A percentile compares a stretch with the other conserved stretches of the same genome.
phyloP scores from a whole-genome alignment of 35 echinoderm and acorn worm genomes.

The Lytechinus pictus region DNA sequence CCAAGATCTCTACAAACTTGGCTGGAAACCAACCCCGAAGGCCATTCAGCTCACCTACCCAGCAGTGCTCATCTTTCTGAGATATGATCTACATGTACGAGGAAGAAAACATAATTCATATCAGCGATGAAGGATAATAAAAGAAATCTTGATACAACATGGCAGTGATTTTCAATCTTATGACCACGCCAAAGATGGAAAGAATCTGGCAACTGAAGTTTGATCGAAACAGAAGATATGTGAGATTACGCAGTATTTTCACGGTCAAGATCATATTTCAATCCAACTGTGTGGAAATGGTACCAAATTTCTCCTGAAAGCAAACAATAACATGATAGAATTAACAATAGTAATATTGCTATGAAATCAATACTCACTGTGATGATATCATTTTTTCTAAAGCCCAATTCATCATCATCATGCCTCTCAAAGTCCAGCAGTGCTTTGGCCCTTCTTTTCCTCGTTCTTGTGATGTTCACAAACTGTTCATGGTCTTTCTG shows the following conservation, averaged over 20 bases:
- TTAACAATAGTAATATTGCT: too few relatives aligned
- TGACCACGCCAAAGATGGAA: too few relatives aligned
- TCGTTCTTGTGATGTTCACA: slow-evolving; percentile 87
- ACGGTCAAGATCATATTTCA: too few relatives aligned
- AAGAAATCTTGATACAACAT: too few relatives aligned
- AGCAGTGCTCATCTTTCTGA: slow-evolving; percentile 98
- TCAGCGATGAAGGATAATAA: neutral
- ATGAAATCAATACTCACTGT: slow-evolving; percentile 69
- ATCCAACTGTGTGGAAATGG: neutral
- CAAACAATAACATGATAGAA: too few relatives aligned
- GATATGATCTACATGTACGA: slow-evolving; percentile 96
- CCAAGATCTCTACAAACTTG: slow-evolving; percentile 97
- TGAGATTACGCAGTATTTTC: too few relatives aligned
- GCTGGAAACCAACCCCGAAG: slow-evolving; percentile 99
- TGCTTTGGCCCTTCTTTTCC: slow-evolving; percentile 93
- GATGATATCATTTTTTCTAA: slow-evolving; percentile 97
- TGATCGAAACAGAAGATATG: too few relatives aligned
- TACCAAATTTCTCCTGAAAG: too few relatives aligned
- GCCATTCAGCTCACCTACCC: slow-evolving; percentile 97
- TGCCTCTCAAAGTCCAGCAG: slow-evolving; percentile 98
- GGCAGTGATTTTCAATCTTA: too few relatives aligned
- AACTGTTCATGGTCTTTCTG: slow-evolving; percentile 98
- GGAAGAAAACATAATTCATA: slow-evolving; percentile 29
- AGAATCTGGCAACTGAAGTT: too few relatives aligned
- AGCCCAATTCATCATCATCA: slow-evolving; percentile 96